Conservation (phyloP, 1,140 invertebrate species). For the Alviniconcha marisindica region DNA sequence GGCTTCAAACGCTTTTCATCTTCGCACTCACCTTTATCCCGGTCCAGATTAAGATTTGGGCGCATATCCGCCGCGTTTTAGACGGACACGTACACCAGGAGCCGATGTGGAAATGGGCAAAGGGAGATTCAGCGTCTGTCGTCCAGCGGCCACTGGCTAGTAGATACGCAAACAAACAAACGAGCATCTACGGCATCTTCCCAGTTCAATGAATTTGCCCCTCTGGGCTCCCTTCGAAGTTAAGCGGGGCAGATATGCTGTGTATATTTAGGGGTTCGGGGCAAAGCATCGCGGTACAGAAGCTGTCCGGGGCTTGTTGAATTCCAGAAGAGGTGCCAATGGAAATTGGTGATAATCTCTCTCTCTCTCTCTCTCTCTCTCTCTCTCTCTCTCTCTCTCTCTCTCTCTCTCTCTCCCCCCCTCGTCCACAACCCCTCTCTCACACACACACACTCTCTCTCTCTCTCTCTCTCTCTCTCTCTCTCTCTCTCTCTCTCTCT, state of each 20-base stretch:
- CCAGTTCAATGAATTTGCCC: not conserved
- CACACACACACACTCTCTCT: not conserved
- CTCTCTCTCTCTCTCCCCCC: slow-evolving; percentile 8
- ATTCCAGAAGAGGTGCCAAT: not conserved
- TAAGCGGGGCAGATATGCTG: too few relatives aligned
- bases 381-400: not conserved
- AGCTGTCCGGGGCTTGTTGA: not conserved
- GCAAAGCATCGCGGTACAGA: too few relatives aligned
- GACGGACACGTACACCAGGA: too few relatives aligned
- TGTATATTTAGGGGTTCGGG: too few relatives aligned
- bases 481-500: slow-evolving; percentile 35
- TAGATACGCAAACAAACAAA: slow-evolving; percentile 14
- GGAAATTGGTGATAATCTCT: not conserved
- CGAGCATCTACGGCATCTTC: not conserved
- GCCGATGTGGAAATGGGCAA: too few relatives aligned
- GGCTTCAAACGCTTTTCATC: slow-evolving; percentile 27
- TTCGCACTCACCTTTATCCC: slow-evolving; percentile 20
- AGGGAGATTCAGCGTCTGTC: too few relatives aligned
- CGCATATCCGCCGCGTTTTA: slow-evolving; percentile 11
- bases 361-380: not conserved
- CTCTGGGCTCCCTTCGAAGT: not conserved
- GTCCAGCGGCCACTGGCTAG: not conserved
- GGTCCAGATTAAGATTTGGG: slow-evolving; percentile 36
- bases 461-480: slow-evolving; percentile 33
- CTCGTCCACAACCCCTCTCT: not conserved